phyloP scores from a whole-genome alignment of 2,113 vertebrate species.

The Cnemophilus loriae region DNA sequence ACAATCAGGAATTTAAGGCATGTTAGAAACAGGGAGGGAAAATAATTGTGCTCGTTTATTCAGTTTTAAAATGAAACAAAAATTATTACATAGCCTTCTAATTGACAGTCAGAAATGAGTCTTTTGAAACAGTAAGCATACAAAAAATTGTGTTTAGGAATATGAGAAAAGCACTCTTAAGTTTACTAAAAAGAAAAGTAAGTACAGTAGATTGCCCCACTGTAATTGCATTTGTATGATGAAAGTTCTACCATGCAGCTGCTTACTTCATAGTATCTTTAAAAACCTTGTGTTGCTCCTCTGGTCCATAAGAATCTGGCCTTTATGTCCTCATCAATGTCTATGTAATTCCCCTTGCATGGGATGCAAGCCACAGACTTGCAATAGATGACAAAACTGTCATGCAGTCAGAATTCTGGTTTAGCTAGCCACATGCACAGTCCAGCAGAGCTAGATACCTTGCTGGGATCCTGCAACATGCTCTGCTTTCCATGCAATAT shows the following conservation, averaged over 20 bases:
- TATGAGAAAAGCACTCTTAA: not conserved
- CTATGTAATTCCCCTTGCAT: not conserved
- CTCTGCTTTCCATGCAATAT: not conserved
- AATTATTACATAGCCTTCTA: constrained; percentile 28
- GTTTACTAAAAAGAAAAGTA: not conserved
- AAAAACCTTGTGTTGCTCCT: not conserved
- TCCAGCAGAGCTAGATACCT: not conserved
- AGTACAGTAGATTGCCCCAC: not conserved
- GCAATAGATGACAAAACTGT: not conserved
- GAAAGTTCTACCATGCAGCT: not conserved
- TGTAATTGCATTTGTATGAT: not conserved
- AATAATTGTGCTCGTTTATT: constrained; percentile 56
- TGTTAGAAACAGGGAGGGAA: constrained; percentile 22
- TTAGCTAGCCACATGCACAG: not conserved
- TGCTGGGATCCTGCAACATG: not conserved
- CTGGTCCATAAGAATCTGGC: not conserved
- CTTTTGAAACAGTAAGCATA: constrained; percentile 5
- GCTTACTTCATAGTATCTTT: not conserved
- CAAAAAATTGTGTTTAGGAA: not conserved
- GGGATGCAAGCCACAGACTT: not conserved
- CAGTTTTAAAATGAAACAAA: constrained; percentile 18
- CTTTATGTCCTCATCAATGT: not conserved
- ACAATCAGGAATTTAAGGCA: constrained; percentile 41
- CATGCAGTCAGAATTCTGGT: not conserved
- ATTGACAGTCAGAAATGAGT: constrained; percentile 2